Percentiles rank a stretch among this genome's conserved stretches.
Evolutionary conservation across 2,113 vertebrate genomes (phyloP).

Genomic region (Xenopus borealis): DNA sequence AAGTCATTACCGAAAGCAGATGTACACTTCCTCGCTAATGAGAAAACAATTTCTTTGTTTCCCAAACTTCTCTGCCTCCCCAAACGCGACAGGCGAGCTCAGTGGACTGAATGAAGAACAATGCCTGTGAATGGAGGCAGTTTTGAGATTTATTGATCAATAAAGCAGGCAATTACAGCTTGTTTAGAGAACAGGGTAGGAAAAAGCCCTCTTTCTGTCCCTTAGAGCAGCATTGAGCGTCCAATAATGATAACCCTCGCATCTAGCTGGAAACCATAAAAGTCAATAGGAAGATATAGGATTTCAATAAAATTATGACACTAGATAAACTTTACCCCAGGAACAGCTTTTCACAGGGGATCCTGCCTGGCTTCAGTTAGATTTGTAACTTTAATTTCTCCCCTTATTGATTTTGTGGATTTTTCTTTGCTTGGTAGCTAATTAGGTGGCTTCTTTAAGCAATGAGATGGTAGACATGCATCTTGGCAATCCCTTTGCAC

Average conservation of each 20-base stretch:
- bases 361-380: conserved; percentile 63
- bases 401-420: conserved; percentile 61
- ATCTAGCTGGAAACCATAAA: conserved; percentile 64
- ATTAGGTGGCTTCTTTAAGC: conserved; percentile 53
- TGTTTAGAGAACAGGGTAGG: conserved; percentile 60
- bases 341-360: conserved; percentile 65
- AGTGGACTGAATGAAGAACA: conserved; percentile 45
- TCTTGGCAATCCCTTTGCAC: conserved; percentile 18
- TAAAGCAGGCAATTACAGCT: conserved; percentile 64
- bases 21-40: conserved; percentile 50
- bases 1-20: conserved; percentile 53
- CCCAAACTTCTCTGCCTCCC: background rate
- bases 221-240: conserved; percentile 48
- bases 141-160: conserved; percentile 68
- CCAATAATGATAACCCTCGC: conserved; percentile 59
- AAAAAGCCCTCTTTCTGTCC: conserved; percentile 44
- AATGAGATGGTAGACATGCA: conserved; percentile 26
- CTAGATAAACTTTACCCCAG: conserved; percentile 66
- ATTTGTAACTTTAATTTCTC: conserved; percentile 78
- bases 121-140: conserved; percentile 39
- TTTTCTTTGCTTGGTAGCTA: conserved; percentile 55
- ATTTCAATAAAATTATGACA: conserved; percentile 78
- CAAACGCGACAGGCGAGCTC: conserved; percentile 24
- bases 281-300: conserved; percentile 74
- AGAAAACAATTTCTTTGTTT: conserved; percentile 56